Evolutionary conservation across 1,140 invertebrate genomes (phyloP).

Genomic region (Metaphire vulgaris): DNA sequence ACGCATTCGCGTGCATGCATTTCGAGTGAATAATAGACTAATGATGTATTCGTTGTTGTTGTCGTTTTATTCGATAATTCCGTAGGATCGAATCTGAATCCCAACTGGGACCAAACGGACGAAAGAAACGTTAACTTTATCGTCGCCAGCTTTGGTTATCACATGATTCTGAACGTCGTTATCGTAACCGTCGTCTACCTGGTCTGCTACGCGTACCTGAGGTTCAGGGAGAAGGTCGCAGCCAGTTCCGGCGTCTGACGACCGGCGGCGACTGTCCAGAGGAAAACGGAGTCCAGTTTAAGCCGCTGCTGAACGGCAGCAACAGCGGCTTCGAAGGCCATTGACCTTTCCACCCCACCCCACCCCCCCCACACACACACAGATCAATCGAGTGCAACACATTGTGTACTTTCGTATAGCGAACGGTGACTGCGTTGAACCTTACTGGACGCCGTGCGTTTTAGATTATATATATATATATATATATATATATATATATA

Average conservation of each 20-base stretch:
- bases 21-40: too few species aligned
- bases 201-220: not conserved
- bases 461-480: too few species aligned
- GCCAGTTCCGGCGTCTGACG: not conserved
- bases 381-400: too few species aligned
- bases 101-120: conserved; percentile 17
- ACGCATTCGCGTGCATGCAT: too few species aligned
- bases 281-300: not conserved
- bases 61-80: not conserved
- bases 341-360: too few species aligned
- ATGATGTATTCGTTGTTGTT: too few species aligned
- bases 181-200: conserved; percentile 15
- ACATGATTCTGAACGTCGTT: conserved; percentile 13
- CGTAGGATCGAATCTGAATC: conserved; percentile 8
- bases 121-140: conserved; percentile 18
- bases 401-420: too few species aligned
- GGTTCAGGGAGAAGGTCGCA: not conserved
- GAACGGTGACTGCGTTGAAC: too few species aligned
- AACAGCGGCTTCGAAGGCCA: too few species aligned
- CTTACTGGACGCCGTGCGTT: too few species aligned
- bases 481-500: too few species aligned
- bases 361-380: too few species aligned
- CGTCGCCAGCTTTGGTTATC: conserved; percentile 20
- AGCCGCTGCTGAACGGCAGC: not conserved
- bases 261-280: conserved; percentile 5